Percentiles rank a stretch among this genome's conserved stretches.
These are phyloP conservation scores for Protodeltote pygarga DNA, from an alignment of 2,888 invertebrate genomes.

Conservation along the genomic window DNA sequence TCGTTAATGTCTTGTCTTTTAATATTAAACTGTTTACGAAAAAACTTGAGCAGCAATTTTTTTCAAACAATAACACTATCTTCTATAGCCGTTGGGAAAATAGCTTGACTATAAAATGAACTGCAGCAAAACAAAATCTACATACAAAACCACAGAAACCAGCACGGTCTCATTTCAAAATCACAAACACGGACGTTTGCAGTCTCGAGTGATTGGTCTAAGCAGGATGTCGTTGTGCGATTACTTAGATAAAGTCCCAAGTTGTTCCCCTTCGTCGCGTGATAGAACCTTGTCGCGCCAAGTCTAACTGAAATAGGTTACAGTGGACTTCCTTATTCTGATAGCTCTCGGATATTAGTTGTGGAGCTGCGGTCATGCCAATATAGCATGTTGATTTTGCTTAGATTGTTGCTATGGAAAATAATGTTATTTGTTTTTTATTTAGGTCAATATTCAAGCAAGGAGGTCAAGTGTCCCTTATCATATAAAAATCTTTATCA, in stretches of 20 bases:
- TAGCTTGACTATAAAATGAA: constrained; percentile 4
- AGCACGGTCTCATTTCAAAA: constrained; percentile 34
- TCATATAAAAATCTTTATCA: no score
- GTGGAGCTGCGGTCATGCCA: constrained; percentile 31
- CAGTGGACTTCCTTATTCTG: constrained; percentile 47
- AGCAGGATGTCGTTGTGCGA: constrained; percentile 63
- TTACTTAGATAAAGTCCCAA: constrained; percentile 50
- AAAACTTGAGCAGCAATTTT: no score
- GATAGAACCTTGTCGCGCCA: constrained; percentile 43
- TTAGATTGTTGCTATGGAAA: constrained; percentile 15
- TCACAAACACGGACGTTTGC: constrained; percentile 37
- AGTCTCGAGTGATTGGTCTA: constrained; percentile 45
- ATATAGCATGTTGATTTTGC: constrained; percentile 14
- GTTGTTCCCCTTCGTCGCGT: constrained; percentile 18
- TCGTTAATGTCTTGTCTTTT: no score
- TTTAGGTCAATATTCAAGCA: no score
- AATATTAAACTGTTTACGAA: no score
- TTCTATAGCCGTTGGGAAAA: constrained; percentile 1
- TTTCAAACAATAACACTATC: no score
- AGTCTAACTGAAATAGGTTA: constrained; percentile 46
- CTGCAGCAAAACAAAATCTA: constrained; percentile 12
- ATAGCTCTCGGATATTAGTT: constrained; percentile 42
- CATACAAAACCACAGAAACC: constrained; percentile 27
- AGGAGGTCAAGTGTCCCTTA: no score
- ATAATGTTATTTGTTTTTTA: not conserved